Evolutionary conservation across 2,888 invertebrate species (phyloP), one percentile per base, ranked within the genome.

Genomic region (Sylvicola cinctus): DNA sequence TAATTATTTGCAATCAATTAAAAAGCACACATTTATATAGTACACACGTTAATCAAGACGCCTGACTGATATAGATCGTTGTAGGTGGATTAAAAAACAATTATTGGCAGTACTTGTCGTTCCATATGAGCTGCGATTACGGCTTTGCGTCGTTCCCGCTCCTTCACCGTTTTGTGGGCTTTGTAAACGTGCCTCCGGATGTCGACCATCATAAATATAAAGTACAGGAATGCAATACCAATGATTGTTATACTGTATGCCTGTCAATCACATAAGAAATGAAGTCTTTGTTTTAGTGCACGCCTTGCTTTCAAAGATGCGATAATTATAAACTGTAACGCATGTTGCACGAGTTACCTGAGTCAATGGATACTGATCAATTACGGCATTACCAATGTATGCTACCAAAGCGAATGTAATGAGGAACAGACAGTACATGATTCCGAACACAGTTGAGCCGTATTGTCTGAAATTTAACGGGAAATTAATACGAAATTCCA

Each of bases 361-460:
- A 26, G 70, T 62, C 37, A 66, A 49, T 4, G 61, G 51, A 10
- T 49, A 50, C 34, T 53, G 47, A 13, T 54, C 53, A 6, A 64
- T 41, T 35, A 73, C 58, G 31, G 70, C 55, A 46, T 75, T 73
- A 32, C 65, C 63, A 20, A 73, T 49, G 44, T 73, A 72, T 23
- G 76, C 59, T 3, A 76, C 67, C 6, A 70, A 43, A 20, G 77
- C 77, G 16, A 74, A 51, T 16, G 74, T 71, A 4, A 77, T 64
- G 39, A 77, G 50, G 42, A 75, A 61, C 40, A 76, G 63, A 29
- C 73, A 74, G 45, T 78, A 78, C 45, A 74, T 66, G 39, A 69
- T 65, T 48, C 76, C 75, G 42, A 70, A 50, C 34, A 71, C 66
- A 32, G 65, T 58, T 3, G 70, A 65, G 40, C 72, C 47, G 45